Base-by-base conservation (phyloP, 2,113 vertebrate species). In the Salminus brasiliensis region DNA sequence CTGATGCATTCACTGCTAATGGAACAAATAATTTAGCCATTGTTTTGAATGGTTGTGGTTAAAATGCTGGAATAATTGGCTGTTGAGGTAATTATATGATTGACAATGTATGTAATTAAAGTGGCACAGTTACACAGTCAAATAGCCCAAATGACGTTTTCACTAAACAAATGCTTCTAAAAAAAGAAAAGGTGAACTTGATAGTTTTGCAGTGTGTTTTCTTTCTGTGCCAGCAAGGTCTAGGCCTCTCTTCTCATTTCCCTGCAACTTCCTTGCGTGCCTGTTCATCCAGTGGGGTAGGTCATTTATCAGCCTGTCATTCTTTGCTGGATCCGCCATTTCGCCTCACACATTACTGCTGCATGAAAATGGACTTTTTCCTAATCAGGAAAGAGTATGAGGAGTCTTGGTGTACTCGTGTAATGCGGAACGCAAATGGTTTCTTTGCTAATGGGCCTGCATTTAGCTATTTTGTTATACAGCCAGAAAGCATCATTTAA, bases 41-140 rank as follows among this genome's bases (percentile, higher is more conserved):
- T 68, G 49, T 45, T 41, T 21, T 29, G 10, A 39, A 67, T 13
- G 34, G 5, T 53, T 7, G n/a, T 29, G 18, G 68, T n/a, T 43
- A 18, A 68, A 43, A 41, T 57, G n/a, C 6, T 41, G 10, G 67
- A 76, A 49, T 39, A 53, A 76, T 32, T 41, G 41, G 72, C 15
- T 30, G 23, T 29, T 25, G 21, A 29, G 59, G 10, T 60, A 74
- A 74, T 62, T 21, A 60, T n/a, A 55, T 4, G n/a, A 55, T n/a
- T 55, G 18, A 21, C 47, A 6, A 49, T 49, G 47, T 45, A 15
- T 45, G 47, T 25, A 25, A 55, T 55, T 55, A 11, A 55, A 55
- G 52, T 7, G 52, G 21, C 9, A 3, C 21, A 11, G 52, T 55
- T 21, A 11, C 7, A 23, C 52, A 55, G 25, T n/a, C 8, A 55